Evolutionary conservation across 2,888 invertebrate species (phyloP).

Genomic region (Sepioteuthis lessoniana): DNA sequence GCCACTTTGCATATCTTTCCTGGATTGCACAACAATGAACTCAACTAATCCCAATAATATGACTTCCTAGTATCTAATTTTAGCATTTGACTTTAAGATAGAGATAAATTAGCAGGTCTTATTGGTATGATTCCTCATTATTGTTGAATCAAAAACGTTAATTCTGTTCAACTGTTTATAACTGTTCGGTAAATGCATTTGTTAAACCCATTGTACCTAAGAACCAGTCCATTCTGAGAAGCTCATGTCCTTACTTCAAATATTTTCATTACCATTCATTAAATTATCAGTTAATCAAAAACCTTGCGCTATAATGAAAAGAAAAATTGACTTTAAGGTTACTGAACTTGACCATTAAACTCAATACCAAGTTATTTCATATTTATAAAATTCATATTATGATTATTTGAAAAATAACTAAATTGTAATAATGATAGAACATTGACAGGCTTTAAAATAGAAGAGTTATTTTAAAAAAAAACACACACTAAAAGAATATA

Average conservation of each 20-base stretch:
- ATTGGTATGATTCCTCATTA: background rate
- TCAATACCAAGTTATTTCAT: no score
- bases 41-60: background rate
- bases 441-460: no score
- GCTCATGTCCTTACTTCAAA: background rate
- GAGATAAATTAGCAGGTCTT: background rate
- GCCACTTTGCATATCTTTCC: background rate
- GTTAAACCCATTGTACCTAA: background rate
- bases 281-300: background rate
- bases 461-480: no score
- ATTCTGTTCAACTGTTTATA: background rate
- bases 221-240: background rate
- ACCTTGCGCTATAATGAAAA: background rate
- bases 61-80: background rate
- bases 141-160: background rate
- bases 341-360: no score
- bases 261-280: background rate
- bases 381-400: no score
- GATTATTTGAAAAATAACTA: no score
- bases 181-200: background rate
- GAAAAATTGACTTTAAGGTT: no score
- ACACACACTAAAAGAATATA: no score
- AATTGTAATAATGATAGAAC: no score
- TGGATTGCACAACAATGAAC: conserved; percentile 17
- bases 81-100: background rate